phyloP scores from a whole-genome alignment of 1,140 invertebrate species.

The Laodelphax striatellus region DNA sequence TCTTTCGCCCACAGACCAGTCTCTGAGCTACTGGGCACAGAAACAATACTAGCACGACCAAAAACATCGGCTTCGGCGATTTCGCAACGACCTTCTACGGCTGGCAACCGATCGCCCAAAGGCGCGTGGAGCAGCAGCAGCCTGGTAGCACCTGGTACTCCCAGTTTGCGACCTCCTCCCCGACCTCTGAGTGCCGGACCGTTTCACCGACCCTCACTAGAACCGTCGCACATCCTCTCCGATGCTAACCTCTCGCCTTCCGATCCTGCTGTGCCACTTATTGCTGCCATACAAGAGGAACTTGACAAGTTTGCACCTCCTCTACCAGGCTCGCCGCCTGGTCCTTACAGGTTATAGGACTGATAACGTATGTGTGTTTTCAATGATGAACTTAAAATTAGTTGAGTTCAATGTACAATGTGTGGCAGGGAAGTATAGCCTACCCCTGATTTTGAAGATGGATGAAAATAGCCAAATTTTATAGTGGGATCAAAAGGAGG shows the following conservation, averaged over 20 bases:
- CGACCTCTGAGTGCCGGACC: constrained; percentile 46
- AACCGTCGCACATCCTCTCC: constrained; percentile 35
- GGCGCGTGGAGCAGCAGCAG: constrained; percentile 38
- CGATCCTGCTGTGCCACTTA: constrained; percentile 50
- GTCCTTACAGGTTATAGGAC: background rate
- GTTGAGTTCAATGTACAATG: too few relatives aligned
- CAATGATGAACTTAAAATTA: too few relatives aligned
- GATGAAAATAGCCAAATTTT: too few relatives aligned
- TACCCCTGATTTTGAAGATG: too few relatives aligned
- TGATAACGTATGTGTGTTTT: too few relatives aligned
- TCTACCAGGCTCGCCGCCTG: background rate
- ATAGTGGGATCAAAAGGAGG: too few relatives aligned
- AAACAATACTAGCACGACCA: constrained; percentile 26
- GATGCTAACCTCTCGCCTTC: constrained; percentile 36
- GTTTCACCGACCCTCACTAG: constrained; percentile 40
- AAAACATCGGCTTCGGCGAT: constrained; percentile 29
- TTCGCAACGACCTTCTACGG: constrained; percentile 21
- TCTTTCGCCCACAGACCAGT: constrained; percentile 17
- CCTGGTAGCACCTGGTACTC: constrained; percentile 24
- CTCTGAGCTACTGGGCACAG: constrained; percentile 15
- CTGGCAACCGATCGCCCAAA: constrained; percentile 25
- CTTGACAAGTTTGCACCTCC: constrained; percentile 33
- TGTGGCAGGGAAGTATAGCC: too few relatives aligned
- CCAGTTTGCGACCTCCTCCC: constrained; percentile 19
- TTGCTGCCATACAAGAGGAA: constrained; percentile 48